These are phyloP conservation scores for Leptura quadrifasciata DNA, from an alignment of 2,888 invertebrate species.

Conservation along the genomic window DNA sequence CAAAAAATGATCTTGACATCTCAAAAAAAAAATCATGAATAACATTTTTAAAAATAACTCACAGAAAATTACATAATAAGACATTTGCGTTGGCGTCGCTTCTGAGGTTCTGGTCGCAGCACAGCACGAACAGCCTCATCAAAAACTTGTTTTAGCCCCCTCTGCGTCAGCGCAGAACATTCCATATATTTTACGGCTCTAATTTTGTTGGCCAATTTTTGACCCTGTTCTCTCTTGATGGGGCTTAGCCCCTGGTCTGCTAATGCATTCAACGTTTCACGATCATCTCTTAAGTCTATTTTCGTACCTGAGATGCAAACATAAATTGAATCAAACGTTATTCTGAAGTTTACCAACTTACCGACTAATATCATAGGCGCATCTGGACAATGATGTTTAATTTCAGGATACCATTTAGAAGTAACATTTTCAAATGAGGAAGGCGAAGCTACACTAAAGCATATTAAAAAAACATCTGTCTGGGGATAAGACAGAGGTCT, in stretches of 20 bases:
- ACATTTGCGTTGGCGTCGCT: conserved; percentile 95
- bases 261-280: conserved; percentile 93
- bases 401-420: conserved; percentile 99
- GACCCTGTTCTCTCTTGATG: conserved; percentile 97
- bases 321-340: conserved; percentile 11
- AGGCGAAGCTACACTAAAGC: conserved; percentile 99
- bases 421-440: conserved; percentile 99
- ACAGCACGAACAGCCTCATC: conserved; percentile 99
- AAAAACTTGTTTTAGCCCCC: conserved; percentile 98
- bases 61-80: conserved; percentile 70
- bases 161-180: conserved; percentile 98
- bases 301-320: conserved; percentile 85
- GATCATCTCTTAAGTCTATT: conserved; percentile 98
- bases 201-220: conserved; percentile 98
- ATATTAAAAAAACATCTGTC: conserved; percentile 99
- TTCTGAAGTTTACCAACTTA: conserved; percentile 72
- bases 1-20: conserved; percentile 12
- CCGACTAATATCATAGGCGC: conserved; percentile 99
- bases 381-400: conserved; percentile 99
- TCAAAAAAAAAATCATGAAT: conserved; percentile 20
- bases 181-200: conserved; percentile 99
- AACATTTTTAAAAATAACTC: conserved; percentile 26
- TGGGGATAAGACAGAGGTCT: conserved; percentile 98
- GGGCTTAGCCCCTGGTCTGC: conserved; percentile 97
- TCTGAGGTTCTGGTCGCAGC: conserved; percentile 96